These are phyloP conservation scores for Rana temporaria DNA, from an alignment of 2,113 vertebrate genomes.

Conservation along the genomic window DNA sequence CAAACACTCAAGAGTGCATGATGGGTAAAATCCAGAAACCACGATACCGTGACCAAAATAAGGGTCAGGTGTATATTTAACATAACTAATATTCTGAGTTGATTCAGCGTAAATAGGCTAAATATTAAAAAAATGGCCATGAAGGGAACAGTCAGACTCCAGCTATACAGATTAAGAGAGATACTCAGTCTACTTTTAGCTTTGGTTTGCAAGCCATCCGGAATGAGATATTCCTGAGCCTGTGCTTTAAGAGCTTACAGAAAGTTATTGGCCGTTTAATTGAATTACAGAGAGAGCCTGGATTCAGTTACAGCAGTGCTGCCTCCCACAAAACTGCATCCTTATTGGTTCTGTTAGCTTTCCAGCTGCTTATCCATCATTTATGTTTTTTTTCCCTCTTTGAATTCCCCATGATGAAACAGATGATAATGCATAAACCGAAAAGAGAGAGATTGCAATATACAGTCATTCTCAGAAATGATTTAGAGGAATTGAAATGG, in stretches of 20 bases:
- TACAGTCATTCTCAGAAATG: not conserved
- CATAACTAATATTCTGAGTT: not conserved
- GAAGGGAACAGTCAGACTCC: too few species aligned
- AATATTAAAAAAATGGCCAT: too few species aligned
- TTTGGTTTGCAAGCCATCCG: conserved; percentile 32
- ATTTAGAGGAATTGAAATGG: not conserved
- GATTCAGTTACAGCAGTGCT: conserved; percentile 60
- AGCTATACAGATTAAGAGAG: not conserved
- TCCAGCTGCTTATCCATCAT: conserved; percentile 24
- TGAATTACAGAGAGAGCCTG: conserved; percentile 56
- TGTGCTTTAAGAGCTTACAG: conserved; percentile 44
- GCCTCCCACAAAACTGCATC: conserved; percentile 67
- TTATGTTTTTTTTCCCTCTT: not conserved
- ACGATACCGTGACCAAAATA: too few species aligned
- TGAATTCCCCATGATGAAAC: conserved; percentile 12
- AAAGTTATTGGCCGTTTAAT: conserved; percentile 52
- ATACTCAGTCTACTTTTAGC: conserved; percentile 20
- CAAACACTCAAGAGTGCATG: too few species aligned
- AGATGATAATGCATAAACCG: conserved; percentile 13
- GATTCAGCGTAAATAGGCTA: not conserved
- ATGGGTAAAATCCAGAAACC: too few species aligned
- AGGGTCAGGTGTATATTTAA: too few species aligned
- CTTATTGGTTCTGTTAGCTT: conserved; percentile 63
- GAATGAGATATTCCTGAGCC: conserved; percentile 38
- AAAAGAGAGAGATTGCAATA: not conserved